A percentile compares a stretch with the other conserved stretches of the same genome.
phyloP scores from a whole-genome alignment of 2,888 invertebrate genomes.

The Coenonympha glycerion region DNA sequence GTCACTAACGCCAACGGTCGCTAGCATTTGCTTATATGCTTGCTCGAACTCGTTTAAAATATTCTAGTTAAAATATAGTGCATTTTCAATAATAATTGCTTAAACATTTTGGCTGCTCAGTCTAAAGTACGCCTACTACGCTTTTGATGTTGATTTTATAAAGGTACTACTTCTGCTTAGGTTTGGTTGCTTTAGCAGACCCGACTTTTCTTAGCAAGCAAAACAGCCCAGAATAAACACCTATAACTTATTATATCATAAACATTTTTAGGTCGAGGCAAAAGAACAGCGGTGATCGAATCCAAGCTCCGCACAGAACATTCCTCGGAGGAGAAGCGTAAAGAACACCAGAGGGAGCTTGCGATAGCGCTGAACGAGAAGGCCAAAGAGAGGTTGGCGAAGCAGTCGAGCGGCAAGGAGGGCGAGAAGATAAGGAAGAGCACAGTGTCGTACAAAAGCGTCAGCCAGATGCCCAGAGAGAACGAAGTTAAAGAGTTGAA shows the following conservation, averaged over 20 bases:
- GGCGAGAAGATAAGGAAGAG: conserved; percentile 94
- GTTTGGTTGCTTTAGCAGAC: too few species aligned
- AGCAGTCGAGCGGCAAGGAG: conserved; percentile 89
- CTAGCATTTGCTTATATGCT: too few species aligned
- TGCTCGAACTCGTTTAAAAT: too few species aligned
- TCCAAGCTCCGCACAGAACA: conserved; percentile 95
- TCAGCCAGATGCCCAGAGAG: conserved; percentile 94
- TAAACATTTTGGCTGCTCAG: too few species aligned
- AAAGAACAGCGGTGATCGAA: conserved; percentile 93
- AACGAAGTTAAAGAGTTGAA: conserved; percentile 94
- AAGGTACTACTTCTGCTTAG: too few species aligned
- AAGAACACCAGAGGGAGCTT: conserved; percentile 96
- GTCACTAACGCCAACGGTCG: too few species aligned
- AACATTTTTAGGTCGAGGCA: conserved; percentile 77
- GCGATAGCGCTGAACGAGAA: conserved; percentile 93
- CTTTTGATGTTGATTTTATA: too few species aligned
- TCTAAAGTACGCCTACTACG: too few species aligned
- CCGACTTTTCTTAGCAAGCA: too few species aligned
- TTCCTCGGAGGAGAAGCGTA: conserved; percentile 97
- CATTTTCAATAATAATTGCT: too few species aligned
- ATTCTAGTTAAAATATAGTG: too few species aligned
- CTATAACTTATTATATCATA: conserved; percentile 11
- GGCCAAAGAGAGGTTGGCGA: conserved; percentile 93
- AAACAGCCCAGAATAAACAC: neutral
- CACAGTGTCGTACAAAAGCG: conserved; percentile 94